phyloP scores from a whole-genome alignment of 2,113 vertebrate genomes.

The cattle (Bos taurus) region ARS-UCD2.0 NC_037337.1:81845501-81846000 shows the following conservation, averaged over 20 bases:
- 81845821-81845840: background rate
- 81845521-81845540: background rate
- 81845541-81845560: background rate
- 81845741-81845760: background rate
- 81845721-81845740: background rate
- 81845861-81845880: background rate
- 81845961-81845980: background rate
- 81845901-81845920: background rate
- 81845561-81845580: background rate
- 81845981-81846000: background rate
- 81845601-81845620: background rate
- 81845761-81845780: background rate
- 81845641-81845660: background rate
- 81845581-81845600: background rate
- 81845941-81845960: background rate
- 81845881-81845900: background rate
- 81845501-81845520: accelerated
- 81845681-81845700: background rate
- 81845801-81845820: background rate
- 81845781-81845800: background rate
- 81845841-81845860: background rate
- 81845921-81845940: background rate
- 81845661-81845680: background rate
- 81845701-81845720: background rate
- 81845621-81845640: background rate